Evolutionary conservation across 2,888 invertebrate species (phyloP).

Genomic region (Cryptus viduatorius): DNA sequence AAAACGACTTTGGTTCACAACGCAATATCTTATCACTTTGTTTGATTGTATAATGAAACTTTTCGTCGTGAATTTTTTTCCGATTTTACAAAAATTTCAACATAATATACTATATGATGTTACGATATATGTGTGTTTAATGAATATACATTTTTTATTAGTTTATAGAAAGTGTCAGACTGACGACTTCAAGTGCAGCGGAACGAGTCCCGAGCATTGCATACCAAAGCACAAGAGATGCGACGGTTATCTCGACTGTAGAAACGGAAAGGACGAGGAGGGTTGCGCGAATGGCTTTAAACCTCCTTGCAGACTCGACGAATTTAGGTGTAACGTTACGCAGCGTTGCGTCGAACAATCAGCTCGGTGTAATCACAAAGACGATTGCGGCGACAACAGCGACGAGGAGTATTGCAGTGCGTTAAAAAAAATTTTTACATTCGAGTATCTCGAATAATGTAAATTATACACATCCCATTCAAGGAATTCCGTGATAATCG

Average conservation of each 20-base stretch:
- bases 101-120: no score
- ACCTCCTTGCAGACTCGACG: slow-evolving; percentile 91
- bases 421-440: slow-evolving; percentile 81
- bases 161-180: slow-evolving; percentile 95
- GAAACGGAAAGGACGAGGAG: slow-evolving; percentile 93
- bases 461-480: neutral
- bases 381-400: slow-evolving; percentile 96
- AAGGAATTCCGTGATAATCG: slow-evolving; percentile 9
- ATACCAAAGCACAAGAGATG: slow-evolving; percentile 95
- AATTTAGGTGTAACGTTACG: slow-evolving; percentile 93
- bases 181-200: slow-evolving; percentile 95
- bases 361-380: slow-evolving; percentile 94
- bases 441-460: neutral
- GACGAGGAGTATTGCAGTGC: slow-evolving; percentile 96
- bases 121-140: no score
- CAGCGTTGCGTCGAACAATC: slow-evolving; percentile 92
- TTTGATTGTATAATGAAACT: no score
- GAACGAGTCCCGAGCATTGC: slow-evolving; percentile 90
- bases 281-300: slow-evolving; percentile 88
- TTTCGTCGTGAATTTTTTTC: no score
- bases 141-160: slow-evolving; percentile 79
- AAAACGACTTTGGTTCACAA: neutral
- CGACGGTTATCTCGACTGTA: slow-evolving; percentile 95
- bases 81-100: no score
- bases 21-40: no score